Evolutionary conservation across 2,113 vertebrate species (phyloP).

Genomic region (Petrocephalus microphthalmus): DNA sequence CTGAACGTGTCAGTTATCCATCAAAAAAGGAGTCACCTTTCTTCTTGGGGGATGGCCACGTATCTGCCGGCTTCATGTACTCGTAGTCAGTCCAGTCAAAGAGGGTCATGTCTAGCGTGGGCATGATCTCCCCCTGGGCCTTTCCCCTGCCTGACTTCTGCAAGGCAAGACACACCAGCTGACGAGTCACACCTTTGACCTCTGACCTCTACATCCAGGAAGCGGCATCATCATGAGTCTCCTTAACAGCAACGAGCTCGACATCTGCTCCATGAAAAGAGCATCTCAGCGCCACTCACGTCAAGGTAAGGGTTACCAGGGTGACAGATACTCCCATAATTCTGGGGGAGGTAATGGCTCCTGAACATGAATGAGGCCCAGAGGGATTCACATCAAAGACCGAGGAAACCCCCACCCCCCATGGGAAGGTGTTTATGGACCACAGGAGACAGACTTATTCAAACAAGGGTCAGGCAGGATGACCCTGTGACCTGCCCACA

Average conservation of each 20-base stretch:
- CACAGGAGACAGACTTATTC: constrained; percentile 7
- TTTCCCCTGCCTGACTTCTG: constrained; percentile 55
- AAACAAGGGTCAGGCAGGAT: constrained; percentile 10
- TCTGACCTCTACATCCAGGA: neutral
- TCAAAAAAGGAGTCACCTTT: constrained; percentile 64
- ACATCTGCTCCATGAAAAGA: constrained; percentile 11
- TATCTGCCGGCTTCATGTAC: constrained; percentile 83
- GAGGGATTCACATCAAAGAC: neutral
- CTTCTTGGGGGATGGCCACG: constrained; percentile 77
- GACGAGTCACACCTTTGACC: neutral
- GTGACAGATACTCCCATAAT: neutral
- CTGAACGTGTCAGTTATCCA: neutral
- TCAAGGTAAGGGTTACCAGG: neutral
- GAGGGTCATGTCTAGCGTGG: constrained; percentile 89
- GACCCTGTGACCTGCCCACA: neutral
- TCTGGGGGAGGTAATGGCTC: neutral
- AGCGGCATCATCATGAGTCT: neutral
- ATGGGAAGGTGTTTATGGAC: neutral
- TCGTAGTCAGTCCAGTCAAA: constrained; percentile 98
- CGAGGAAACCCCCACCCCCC: neutral
- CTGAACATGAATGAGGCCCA: neutral
- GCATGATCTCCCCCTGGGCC: constrained; percentile 82
- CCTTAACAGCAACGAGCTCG: neutral
- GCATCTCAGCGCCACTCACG: no score
- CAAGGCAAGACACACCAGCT: constrained; percentile 17